Evolutionary conservation across 2,113 vertebrate species (phyloP).

Genomic region (Fregata magnificens): DNA sequence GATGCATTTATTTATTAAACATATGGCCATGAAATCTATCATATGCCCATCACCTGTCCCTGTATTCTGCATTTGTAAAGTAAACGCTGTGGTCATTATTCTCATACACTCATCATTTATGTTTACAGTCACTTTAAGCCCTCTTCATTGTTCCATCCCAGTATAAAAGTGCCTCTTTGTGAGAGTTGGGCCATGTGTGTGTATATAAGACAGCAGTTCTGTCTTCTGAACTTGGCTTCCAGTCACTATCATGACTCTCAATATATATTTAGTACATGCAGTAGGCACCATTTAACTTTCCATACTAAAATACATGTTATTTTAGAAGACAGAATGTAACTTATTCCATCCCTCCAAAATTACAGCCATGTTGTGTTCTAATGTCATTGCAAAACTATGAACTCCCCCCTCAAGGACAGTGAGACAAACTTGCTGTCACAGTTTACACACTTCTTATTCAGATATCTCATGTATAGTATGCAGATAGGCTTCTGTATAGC

Average conservation of each 20-base stretch:
- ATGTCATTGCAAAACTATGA: constrained; percentile 49
- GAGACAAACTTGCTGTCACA: neutral
- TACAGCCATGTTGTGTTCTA: constrained; percentile 41
- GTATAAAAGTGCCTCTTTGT: neutral
- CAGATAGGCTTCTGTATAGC: neutral
- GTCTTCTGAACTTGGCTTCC: neutral
- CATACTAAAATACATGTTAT: constrained; percentile 57
- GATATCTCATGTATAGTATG: neutral
- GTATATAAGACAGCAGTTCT: neutral
- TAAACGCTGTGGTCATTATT: neutral
- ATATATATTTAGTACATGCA: constrained; percentile 58
- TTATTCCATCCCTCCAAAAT: constrained; percentile 35
- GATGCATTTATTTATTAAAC: neutral
- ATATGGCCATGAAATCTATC: neutral
- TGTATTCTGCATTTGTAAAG: neutral
- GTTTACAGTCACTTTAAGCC: neutral
- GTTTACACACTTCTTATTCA: neutral
- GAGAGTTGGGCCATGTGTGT: neutral
- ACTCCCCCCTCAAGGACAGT: neutral
- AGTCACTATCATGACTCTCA: neutral
- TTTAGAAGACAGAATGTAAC: constrained; percentile 40
- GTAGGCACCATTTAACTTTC: constrained; percentile 58
- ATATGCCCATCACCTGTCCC: neutral
- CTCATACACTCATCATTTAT: neutral
- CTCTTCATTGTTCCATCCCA: neutral